These are phyloP conservation scores for Brachyptera risi DNA, from an alignment of 2,888 invertebrate species.

Conservation along the genomic window DNA sequence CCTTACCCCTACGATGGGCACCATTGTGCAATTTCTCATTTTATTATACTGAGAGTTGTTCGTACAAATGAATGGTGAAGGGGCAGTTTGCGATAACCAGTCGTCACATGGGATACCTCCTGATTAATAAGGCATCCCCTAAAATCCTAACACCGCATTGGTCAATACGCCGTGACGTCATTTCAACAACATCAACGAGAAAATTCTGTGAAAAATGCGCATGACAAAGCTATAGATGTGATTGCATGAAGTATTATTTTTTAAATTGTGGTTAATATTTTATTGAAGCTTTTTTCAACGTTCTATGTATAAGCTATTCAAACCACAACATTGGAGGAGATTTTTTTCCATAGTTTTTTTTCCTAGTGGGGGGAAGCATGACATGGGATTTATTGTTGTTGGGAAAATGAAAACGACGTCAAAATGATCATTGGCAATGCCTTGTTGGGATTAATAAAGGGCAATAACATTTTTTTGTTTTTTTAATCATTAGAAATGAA, in stretches of 20 bases:
- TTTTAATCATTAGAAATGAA: not conserved
- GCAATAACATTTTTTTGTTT: not conserved
- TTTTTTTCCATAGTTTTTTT: too few species aligned
- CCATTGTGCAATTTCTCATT: not conserved
- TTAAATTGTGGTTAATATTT: too few species aligned
- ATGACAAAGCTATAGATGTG: not conserved
- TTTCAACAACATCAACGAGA: not conserved
- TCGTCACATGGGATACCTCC: constrained; percentile 37
- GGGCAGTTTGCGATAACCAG: constrained; percentile 48
- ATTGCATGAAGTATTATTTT: too few species aligned
- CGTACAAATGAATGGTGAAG: constrained; percentile 36
- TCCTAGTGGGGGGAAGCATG: too few species aligned
- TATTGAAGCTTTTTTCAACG: too few species aligned
- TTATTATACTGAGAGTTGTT: constrained; percentile 4
- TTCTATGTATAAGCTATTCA: too few species aligned
- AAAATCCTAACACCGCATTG: constrained; percentile 26
- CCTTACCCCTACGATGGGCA: not conserved
- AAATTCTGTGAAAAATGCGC: not conserved
- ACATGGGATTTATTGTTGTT: not conserved
- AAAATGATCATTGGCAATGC: constrained; percentile 21
- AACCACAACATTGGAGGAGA: too few species aligned
- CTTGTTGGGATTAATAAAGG: constrained; percentile 24
- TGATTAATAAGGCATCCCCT: constrained; percentile 16
- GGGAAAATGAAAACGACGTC: constrained; percentile 14
- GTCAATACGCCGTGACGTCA: constrained; percentile 27